Base-by-base conservation (phyloP, 2,888 invertebrate genomes). In the Volucella bombylans region DNA sequence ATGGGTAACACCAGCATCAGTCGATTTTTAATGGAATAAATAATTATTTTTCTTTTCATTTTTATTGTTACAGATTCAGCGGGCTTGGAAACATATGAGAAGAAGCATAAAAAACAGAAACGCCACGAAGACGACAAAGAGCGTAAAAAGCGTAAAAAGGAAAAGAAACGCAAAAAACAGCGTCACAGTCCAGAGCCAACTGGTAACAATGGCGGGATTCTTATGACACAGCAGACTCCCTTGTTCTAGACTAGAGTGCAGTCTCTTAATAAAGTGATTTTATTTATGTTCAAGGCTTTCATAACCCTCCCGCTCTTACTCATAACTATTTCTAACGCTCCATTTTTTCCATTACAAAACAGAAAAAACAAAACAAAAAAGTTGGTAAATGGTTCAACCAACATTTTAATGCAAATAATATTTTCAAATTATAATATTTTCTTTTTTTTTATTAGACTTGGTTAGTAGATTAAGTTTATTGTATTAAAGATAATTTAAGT, bases 101-200 rank as follows among this genome's bases (percentile, higher is more conserved):
- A 97, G 94, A 98, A 98, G 91, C 97, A 97, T 91, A 98, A 97
- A 93, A 98, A 97, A 91, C 97, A 97, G 89, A 97, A 97, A 90
- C 93, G 97, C 47, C 97, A 97, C 88, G 97, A 98, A 88, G 98
- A 98, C 87, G 97, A 98, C 88, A 97, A 97, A 89, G 97, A 98
- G 89, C 93, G 97, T 45, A 97, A 97, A 92, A 98, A 97, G 91
- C 93, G 97, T 89, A 98, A 97, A 94, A 98, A 98, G 92, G 97
- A 98, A 90, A 98, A 98, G 92, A 98, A 98, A 89, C 94, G 97
- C 88, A 98, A 98, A 94, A 98, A 98, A 91, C 97, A 97, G 89
- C 97, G 97, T 89, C 97, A 97, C 91, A 97, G 97, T 90, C 97
- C 97, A 0, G 97, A 97, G 90, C 97, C 89, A 10, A 86, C 87